Evolutionary conservation across 2,113 vertebrate species (phyloP).

Genomic region (Hippocampus comes): DNA sequence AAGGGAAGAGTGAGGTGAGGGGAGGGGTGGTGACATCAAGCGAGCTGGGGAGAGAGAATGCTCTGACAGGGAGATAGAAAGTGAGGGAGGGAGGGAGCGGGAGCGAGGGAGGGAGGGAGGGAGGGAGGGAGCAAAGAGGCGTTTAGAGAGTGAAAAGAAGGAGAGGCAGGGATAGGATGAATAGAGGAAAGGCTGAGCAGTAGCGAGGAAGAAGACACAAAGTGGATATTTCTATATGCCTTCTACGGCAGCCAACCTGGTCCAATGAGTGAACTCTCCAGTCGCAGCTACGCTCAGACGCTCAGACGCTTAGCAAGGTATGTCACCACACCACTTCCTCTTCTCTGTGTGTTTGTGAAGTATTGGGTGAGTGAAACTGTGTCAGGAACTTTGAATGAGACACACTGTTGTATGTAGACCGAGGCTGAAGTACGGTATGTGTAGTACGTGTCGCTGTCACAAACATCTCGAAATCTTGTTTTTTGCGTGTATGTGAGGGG

Average conservation of each 20-base stretch:
- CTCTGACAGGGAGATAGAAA: conserved; percentile 30
- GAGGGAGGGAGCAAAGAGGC: conserved; percentile 66
- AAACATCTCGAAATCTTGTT: background rate
- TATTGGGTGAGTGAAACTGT: conserved; percentile 26
- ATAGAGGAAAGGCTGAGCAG: conserved; percentile 62
- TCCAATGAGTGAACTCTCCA: conserved; percentile 71
- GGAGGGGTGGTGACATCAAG: conserved; percentile 49
- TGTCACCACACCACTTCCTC: conserved; percentile 63
- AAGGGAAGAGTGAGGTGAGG: conserved; percentile 44
- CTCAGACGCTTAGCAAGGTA: conserved; percentile 70
- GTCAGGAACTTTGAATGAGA: background rate
- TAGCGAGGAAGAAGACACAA: conserved; percentile 61
- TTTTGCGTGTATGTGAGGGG: conserved; percentile 10
- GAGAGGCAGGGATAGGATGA: conserved; percentile 66
- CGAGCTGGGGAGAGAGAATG: conserved; percentile 41
- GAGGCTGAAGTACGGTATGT: background rate
- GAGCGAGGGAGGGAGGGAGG: conserved; percentile 47
- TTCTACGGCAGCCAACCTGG: conserved; percentile 51
- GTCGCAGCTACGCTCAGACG: conserved; percentile 62
- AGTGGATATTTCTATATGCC: conserved; percentile 71
- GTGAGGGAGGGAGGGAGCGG: conserved; percentile 34
- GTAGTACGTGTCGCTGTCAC: conserved; percentile 1
- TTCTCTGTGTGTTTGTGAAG: conserved; percentile 18
- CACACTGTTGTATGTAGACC: background rate
- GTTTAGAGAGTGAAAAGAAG: conserved; percentile 70